phyloP scores from a whole-genome alignment of 2,113 vertebrate species.

The human region DNA sequence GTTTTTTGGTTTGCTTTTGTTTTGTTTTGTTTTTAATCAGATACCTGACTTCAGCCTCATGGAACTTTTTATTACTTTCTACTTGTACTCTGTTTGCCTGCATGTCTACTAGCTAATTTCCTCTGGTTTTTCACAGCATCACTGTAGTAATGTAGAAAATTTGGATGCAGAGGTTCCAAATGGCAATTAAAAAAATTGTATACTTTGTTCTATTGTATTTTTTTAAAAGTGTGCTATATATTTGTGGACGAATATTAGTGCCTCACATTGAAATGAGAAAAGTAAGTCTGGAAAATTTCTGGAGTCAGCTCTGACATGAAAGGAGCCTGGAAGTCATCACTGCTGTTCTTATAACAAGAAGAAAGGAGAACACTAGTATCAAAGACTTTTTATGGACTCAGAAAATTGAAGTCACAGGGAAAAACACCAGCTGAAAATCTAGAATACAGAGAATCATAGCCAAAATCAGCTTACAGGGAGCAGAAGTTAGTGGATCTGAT shows the following conservation, averaged over 20 bases:
- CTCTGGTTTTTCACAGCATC: background rate
- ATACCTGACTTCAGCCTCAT: background rate
- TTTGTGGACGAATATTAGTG: background rate
- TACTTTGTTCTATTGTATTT: background rate
- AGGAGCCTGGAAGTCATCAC: background rate
- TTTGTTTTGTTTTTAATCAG: background rate
- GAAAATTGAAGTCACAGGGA: background rate
- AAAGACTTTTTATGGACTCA: background rate
- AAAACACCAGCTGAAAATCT: background rate
- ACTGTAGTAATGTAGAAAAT: background rate
- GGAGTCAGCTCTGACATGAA: background rate
- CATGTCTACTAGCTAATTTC: background rate
- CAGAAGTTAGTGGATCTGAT: background rate
- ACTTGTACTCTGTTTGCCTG: background rate
- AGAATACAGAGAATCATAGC: background rate
- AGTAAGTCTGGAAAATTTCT: background rate
- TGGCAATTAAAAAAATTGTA: background rate
- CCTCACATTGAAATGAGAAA: background rate
- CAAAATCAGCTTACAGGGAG: background rate
- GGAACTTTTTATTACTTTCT: background rate
- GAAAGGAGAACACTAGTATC: background rate
- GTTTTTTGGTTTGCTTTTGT: background rate
- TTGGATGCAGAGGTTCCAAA: background rate
- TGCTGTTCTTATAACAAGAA: background rate
- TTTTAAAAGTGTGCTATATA: background rate